Percentiles rank a stretch among this genome's conserved stretches.
phyloP scores from a whole-genome alignment of 92 coral and sea anemone genomes.

The Micromussa lordhowensis region DNA sequence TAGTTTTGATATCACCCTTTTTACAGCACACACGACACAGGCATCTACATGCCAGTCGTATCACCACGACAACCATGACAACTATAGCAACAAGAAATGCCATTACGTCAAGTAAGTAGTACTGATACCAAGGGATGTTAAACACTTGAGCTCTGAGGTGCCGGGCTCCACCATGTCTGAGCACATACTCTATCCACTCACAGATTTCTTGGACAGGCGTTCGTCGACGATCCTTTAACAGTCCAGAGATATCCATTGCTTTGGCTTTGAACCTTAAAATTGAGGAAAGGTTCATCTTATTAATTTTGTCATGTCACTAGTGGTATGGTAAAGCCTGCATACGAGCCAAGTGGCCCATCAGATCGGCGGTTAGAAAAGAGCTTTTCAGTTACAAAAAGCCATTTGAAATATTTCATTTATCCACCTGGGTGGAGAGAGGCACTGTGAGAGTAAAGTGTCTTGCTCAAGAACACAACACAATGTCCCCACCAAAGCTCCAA shows the following conservation, averaged over 20 bases:
- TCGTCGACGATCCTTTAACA: neutral
- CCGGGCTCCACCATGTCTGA: constrained; percentile 49
- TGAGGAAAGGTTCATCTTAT: neutral
- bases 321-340: neutral
- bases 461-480: too few relatives aligned
- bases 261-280: neutral
- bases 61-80: constrained; percentile 34
- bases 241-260: neutral
- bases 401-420: too few relatives aligned
- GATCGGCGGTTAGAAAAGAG: too few relatives aligned
- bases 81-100: constrained; percentile 42
- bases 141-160: constrained; percentile 70
- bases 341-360: neutral
- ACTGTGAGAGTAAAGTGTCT: too few relatives aligned
- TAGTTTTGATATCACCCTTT: constrained; percentile 21
- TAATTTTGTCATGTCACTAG: neutral
- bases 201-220: neutral
- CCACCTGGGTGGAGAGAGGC: too few relatives aligned
- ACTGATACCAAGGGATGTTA: constrained; percentile 67
- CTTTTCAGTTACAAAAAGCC: too few relatives aligned
- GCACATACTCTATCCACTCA: neutral
- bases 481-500: too few relatives aligned
- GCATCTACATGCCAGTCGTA: constrained; percentile 33
- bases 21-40: constrained; percentile 43
- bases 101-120: constrained; percentile 62